Conservation (phyloP, 2,888 invertebrate species). For the Siphlonurus alternatus region DNA sequence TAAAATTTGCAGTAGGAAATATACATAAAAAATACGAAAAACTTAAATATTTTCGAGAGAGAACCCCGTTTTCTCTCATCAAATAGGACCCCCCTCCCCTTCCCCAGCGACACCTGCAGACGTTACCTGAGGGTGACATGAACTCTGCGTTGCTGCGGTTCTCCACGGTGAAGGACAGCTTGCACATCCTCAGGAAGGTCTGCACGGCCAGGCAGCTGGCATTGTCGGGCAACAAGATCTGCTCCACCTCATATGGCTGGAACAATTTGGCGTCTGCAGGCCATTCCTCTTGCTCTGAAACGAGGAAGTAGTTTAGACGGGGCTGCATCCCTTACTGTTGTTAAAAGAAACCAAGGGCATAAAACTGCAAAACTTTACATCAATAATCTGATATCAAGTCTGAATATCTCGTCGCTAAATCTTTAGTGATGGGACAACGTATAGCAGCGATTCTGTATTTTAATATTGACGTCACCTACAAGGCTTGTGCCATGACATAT, state of each 20-base stretch:
- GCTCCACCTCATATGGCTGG: constrained; percentile 84
- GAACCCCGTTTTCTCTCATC: background rate
- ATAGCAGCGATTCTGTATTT: no score
- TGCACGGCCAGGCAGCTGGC: constrained; percentile 88
- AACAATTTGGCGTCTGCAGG: constrained; percentile 71
- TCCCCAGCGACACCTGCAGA: no score
- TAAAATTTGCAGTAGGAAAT: background rate
- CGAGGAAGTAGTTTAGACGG: constrained; percentile 21
- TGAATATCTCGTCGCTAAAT: no score
- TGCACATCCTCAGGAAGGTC: constrained; percentile 85
- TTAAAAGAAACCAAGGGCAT: no score
- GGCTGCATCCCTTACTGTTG: no score
- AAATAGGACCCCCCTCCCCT: no score
- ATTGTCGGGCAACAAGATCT: constrained; percentile 84
- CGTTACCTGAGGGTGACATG: constrained; percentile 80
- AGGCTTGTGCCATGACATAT: no score
- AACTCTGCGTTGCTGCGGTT: constrained; percentile 83
- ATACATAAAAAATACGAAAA: background rate
- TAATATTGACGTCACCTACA: no score
- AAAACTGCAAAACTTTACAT: no score
- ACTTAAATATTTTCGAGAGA: background rate
- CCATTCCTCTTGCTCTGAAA: constrained; percentile 73
- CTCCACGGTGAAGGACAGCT: constrained; percentile 63
- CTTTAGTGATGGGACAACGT: no score
- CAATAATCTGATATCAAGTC: no score